Evolutionary conservation across 2,888 invertebrate species (phyloP), one percentile per base, ranked within the genome.

Genomic region (Eurois occulta): DNA sequence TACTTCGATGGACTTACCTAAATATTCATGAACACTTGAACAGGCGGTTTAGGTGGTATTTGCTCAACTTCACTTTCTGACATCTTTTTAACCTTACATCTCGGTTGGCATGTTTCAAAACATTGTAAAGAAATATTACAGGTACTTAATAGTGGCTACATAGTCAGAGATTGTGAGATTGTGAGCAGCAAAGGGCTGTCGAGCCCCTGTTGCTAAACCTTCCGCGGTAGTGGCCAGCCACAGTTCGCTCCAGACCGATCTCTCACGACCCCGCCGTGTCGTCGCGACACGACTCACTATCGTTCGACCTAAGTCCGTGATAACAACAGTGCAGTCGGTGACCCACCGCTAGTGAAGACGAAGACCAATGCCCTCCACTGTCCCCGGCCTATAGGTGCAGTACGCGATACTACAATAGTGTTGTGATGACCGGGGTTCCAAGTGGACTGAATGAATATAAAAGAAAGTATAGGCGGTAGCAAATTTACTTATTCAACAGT

Each of bases 301-400:
- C 35, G 7, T 8, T 11, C 18, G 24, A 64, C 28, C 5, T 43
- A 21, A 35, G 46, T 46, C 0, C 60, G n/a, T 24, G 46, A 55
- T 24, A 67, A 60, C n/a, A 43, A 28, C 16, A 80, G 41, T 5
- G 55, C 72, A 80, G 67, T 58, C 85, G n/a, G 43, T 85, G 85
- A 66, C 43, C 69, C 35, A 48, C 28, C 43, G 41, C 8, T 2
- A n/a, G 8, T 16, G 32, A 7, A 32, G 7, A 4, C 55, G 2
- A 64, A 21, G 18, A 46, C 18, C 8, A 16, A 5, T 35, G 24
- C 62, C 79, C 84, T 43, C 38, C n/a, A 16, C 18, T 18, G 72
- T 67, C 80, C 64, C 43, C 41, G 46, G 52, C 48, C 72, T 84
- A 41, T 38, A 38, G 13, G 28, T 58, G 13, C 28, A 67, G 38